A percentile compares a stretch with the other conserved stretches of the same genome.
Conservation (phyloP, 2,113 vertebrate species). For the Ochotona curzoniae region DNA sequence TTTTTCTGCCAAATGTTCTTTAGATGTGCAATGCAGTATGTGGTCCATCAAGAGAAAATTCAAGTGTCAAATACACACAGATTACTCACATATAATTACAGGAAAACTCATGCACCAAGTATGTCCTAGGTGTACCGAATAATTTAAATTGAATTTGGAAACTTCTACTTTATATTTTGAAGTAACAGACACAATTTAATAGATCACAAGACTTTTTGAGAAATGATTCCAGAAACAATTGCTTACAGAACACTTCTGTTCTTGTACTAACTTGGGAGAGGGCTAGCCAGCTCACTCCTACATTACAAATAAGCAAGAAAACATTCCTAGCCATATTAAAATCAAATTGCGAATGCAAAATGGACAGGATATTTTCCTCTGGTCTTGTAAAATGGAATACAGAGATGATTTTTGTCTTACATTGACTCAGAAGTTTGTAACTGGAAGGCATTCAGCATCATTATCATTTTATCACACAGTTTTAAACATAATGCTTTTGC, state of each 20-base stretch:
- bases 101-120: background rate
- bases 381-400: background rate
- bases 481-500: background rate
- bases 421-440: background rate
- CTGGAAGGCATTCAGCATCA: background rate
- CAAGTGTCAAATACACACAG: background rate
- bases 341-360: background rate
- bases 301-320: background rate
- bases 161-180: slow-evolving; percentile 39
- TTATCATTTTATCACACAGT: background rate
- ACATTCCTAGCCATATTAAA: background rate
- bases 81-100: slow-evolving; percentile 39
- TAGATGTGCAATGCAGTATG: slow-evolving; percentile 27
- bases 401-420: background rate
- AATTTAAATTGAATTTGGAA: slow-evolving; percentile 55
- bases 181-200: background rate
- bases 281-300: background rate
- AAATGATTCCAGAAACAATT: background rate
- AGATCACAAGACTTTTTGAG: background rate
- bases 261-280: slow-evolving; percentile 21
- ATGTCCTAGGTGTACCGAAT: slow-evolving; percentile 6
- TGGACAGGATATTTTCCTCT: background rate
- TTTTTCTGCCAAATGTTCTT: slow-evolving; percentile 24
- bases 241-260: background rate
- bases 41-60: slow-evolving; percentile 57